Evolutionary conservation across 2,888 invertebrate genomes (phyloP).

Genomic region (Adineta ricciae): DNA sequence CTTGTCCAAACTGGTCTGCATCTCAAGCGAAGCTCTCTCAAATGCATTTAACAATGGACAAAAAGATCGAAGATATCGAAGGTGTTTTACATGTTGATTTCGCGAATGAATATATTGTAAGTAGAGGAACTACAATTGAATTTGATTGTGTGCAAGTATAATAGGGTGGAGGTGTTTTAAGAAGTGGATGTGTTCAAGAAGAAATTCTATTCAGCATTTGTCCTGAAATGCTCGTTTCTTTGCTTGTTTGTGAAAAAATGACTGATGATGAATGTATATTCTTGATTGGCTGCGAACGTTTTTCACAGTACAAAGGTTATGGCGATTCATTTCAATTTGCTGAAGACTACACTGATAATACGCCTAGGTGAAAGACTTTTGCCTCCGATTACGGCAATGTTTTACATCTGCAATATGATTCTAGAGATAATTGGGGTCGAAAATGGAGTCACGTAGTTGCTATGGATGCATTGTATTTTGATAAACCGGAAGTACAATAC

Average conservation of each 20-base stretch:
- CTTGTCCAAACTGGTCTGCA: slow-evolving; percentile 60
- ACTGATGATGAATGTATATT: slow-evolving; percentile 67
- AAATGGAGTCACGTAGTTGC: slow-evolving; percentile 63
- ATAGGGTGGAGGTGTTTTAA: slow-evolving; percentile 71
- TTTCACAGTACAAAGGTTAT: not conserved
- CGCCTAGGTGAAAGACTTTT: not conserved
- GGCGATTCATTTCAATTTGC: not conserved
- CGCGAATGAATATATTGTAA: slow-evolving; percentile 64
- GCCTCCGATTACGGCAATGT: not conserved
- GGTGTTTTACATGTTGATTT: slow-evolving; percentile 75
- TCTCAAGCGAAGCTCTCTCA: slow-evolving; percentile 56
- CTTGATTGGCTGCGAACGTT: slow-evolving; percentile 49
- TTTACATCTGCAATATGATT: slow-evolving; percentile 22
- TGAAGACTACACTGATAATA: not conserved
- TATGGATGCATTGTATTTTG: slow-evolving; percentile 72
- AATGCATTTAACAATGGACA: slow-evolving; percentile 63
- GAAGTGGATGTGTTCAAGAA: slow-evolving; percentile 78
- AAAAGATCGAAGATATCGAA: slow-evolving; percentile 75
- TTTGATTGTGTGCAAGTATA: not conserved
- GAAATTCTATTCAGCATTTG: slow-evolving; percentile 83
- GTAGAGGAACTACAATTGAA: not conserved
- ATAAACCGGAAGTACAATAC: slow-evolving; percentile 50
- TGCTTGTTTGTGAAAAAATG: slow-evolving; percentile 70
- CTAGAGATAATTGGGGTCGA: slow-evolving; percentile 49
- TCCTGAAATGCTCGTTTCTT: slow-evolving; percentile 72